Conservation (phyloP, 1,140 invertebrate genomes). For the Goniozus legneri region DNA sequence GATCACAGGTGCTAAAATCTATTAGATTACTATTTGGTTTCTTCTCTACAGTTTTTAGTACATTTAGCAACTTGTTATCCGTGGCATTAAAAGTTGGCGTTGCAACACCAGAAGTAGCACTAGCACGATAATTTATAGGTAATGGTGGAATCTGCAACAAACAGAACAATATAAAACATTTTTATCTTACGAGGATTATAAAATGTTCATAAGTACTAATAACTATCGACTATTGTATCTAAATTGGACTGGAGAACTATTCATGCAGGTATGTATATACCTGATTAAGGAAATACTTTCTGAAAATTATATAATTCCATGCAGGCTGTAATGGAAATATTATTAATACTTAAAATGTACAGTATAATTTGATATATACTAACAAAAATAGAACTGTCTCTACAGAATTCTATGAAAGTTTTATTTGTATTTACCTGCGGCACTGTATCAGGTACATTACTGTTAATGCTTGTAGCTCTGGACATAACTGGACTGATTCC, state of each 20-base stretch:
- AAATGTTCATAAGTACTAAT: too few species aligned
- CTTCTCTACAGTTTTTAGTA: slow-evolving; percentile 54
- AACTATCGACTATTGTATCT: too few species aligned
- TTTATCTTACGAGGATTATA: not conserved
- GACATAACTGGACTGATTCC: slow-evolving; percentile 47
- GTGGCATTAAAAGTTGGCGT: slow-evolving; percentile 12
- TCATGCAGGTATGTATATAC: slow-evolving; percentile 37
- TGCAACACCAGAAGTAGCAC: slow-evolving; percentile 20
- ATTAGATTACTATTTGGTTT: slow-evolving; percentile 59
- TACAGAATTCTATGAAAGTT: not conserved
- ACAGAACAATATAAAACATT: slow-evolving; percentile 2
- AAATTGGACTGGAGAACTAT: too few species aligned
- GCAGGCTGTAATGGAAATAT: slow-evolving; percentile 40
- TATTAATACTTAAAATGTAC: slow-evolving; percentile 9
- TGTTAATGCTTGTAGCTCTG: slow-evolving; percentile 41
- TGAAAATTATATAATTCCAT: slow-evolving; percentile 47
- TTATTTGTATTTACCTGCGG: slow-evolving; percentile 39
- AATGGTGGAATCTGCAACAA: slow-evolving; percentile 50
- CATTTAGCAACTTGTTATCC: slow-evolving; percentile 45
- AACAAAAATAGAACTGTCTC: not conserved
- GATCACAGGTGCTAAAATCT: slow-evolving; percentile 53
- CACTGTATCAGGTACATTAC: slow-evolving; percentile 42
- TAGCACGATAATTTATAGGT: slow-evolving; percentile 46
- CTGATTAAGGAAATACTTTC: slow-evolving; percentile 44
- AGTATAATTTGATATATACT: not conserved